phyloP scores from a whole-genome alignment of 2,888 invertebrate genomes.

The Teleogryllus oceanicus region DNA sequence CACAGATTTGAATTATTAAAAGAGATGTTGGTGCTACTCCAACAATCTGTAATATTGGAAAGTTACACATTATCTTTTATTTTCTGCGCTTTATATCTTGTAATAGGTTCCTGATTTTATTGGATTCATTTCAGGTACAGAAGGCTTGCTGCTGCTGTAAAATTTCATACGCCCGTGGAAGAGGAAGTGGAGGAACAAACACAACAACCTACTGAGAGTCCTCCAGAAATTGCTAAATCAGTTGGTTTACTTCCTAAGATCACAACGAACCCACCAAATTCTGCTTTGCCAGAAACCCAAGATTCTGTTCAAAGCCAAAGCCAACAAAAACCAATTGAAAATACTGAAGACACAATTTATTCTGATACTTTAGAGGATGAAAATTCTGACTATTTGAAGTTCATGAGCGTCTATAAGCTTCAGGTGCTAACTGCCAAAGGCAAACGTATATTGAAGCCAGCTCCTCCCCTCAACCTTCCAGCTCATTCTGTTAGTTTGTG shows the following conservation, averaged over 20 bases:
- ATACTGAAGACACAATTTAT: background rate
- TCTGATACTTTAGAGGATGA: constrained; percentile 18
- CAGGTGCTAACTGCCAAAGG: background rate
- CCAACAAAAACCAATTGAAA: background rate
- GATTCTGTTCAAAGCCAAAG: background rate
- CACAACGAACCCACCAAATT: background rate
- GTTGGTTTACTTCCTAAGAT: background rate
- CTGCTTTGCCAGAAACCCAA: background rate
- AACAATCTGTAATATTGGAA: too few species aligned
- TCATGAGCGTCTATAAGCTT: constrained; percentile 26
- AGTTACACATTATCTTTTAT: background rate
- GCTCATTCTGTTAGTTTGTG: background rate
- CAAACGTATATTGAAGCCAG: background rate
- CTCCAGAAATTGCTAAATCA: background rate
- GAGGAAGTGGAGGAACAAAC: constrained; percentile 7
- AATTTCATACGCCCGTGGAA: background rate
- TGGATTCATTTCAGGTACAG: constrained; percentile 18
- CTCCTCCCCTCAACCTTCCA: background rate
- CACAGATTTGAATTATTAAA: too few species aligned
- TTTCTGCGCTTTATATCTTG: background rate
- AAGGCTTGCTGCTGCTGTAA: constrained; percentile 22
- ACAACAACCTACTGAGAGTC: background rate
- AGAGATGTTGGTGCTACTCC: too few species aligned
- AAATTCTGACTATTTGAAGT: constrained; percentile 29
- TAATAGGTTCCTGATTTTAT: too few species aligned